Percentiles rank a stretch among this genome's conserved stretches.
Conservation (phyloP, 2,113 vertebrate species). For the Hypocryptadius cinnamomeus region DNA sequence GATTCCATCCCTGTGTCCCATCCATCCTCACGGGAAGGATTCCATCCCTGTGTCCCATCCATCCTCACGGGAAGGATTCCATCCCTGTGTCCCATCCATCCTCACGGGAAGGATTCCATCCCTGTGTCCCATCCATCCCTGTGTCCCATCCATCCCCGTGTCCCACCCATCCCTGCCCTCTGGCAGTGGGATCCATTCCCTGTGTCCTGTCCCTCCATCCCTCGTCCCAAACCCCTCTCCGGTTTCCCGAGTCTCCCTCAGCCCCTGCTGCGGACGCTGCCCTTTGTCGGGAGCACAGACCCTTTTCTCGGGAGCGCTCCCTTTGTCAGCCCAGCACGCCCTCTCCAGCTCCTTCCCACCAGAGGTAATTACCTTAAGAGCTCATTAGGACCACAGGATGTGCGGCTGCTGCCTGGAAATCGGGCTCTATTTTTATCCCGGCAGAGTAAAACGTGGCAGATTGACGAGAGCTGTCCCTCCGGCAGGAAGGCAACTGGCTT, state of each 20-base stretch:
- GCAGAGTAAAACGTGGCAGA: background rate
- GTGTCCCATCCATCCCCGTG: fast-evolving
- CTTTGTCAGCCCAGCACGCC: background rate
- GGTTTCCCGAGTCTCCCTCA: no score
- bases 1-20: fast-evolving
- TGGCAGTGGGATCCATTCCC: background rate
- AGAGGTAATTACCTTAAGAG: conserved; percentile 42
- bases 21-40: no score
- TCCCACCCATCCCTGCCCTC: background rate
- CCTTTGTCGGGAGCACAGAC: fast-evolving
- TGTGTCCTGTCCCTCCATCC: background rate
- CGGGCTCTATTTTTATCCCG: background rate
- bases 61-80: no score
- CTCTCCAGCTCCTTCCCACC: background rate
- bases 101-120: background rate
- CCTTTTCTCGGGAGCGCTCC: background rate
- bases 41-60: fast-evolving
- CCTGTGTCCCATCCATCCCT: fast-evolving
- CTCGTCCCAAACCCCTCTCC: background rate
- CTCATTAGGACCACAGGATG: background rate
- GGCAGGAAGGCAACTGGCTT: background rate
- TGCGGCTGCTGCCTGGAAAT: conserved; percentile 31
- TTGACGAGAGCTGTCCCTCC: background rate
- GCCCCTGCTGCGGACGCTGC: fast-evolving
- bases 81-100: fast-evolving